These are phyloP conservation scores for Lepisosteus oculatus DNA, from an alignment of 2,113 vertebrate genomes.

Conservation along the genomic window DNA sequence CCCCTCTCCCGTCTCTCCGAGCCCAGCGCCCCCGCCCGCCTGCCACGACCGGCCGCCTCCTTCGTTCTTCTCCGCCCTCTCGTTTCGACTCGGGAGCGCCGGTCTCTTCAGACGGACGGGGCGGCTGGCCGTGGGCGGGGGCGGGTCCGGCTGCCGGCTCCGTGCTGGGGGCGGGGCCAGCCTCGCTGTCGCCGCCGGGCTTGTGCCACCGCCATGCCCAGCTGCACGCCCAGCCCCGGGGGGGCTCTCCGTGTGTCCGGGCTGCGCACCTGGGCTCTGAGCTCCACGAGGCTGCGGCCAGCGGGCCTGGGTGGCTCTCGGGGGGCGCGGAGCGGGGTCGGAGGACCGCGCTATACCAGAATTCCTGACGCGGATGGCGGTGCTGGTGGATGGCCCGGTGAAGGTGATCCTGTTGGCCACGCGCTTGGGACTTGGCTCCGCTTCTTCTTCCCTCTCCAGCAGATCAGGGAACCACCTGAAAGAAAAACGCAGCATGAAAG, in stretches of 20 bases:
- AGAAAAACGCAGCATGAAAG: slow-evolving; percentile 30
- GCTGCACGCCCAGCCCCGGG: no score
- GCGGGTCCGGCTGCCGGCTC: background rate
- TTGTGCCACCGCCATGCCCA: background rate
- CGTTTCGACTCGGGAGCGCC: background rate
- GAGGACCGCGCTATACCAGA: slow-evolving; percentile 27
- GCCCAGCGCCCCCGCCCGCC: background rate
- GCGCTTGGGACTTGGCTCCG: slow-evolving; percentile 28
- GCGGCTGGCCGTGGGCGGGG: background rate
- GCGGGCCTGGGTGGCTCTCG: background rate
- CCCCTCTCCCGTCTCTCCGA: background rate
- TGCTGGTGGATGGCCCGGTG: slow-evolving; percentile 63
- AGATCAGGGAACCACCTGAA: slow-evolving; percentile 37
- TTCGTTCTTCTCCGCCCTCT: background rate
- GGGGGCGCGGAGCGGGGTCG: background rate
- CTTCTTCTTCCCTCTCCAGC: slow-evolving; percentile 35
- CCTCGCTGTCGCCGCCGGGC: background rate
- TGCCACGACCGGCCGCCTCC: background rate
- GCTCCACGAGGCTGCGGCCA: background rate
- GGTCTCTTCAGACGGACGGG: background rate
- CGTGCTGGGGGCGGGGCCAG: background rate
- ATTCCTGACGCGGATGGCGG: slow-evolving; percentile 61
- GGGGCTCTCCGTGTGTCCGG: background rate
- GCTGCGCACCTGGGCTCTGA: background rate
- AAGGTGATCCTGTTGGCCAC: slow-evolving; percentile 54